phyloP scores from a whole-genome alignment of 2,113 vertebrate species.

The Dromiciops gliroides region DNA sequence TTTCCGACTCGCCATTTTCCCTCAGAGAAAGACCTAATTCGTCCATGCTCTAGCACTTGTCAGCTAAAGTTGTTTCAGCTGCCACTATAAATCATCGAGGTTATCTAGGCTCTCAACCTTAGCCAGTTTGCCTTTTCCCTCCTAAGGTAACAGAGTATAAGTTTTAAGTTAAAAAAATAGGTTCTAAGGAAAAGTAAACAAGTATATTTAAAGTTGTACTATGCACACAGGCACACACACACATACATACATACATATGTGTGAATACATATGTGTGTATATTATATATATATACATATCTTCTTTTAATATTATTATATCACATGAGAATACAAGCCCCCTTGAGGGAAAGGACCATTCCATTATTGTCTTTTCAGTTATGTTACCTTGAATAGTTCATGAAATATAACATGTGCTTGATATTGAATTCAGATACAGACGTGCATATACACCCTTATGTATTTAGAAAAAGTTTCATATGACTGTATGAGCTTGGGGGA shows the following conservation, averaged over 20 bases:
- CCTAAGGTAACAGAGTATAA: neutral
- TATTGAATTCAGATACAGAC: neutral
- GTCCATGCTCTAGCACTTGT: neutral
- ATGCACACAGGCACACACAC: neutral
- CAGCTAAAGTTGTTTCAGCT: neutral
- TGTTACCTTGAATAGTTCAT: neutral
- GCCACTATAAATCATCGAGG: neutral
- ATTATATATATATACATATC: too few species aligned
- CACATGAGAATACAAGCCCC: neutral
- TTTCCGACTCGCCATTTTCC: neutral
- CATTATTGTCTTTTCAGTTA: neutral
- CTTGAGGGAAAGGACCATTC: neutral
- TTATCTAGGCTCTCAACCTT: constrained; percentile 1
- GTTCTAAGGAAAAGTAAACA: neutral
- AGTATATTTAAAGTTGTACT: neutral
- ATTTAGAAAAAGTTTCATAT: neutral
- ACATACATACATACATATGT: too few species aligned
- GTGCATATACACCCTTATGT: neutral
- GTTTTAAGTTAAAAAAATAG: neutral
- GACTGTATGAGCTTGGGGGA: neutral
- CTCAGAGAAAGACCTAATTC: neutral
- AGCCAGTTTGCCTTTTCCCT: neutral
- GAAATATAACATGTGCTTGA: neutral
- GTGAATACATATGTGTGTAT: too few species aligned
- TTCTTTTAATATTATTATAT: neutral